Evolutionary conservation across 1,140 invertebrate species (phyloP), one percentile per base, ranked within the genome.

Genomic region (Danaus melanippus): DNA sequence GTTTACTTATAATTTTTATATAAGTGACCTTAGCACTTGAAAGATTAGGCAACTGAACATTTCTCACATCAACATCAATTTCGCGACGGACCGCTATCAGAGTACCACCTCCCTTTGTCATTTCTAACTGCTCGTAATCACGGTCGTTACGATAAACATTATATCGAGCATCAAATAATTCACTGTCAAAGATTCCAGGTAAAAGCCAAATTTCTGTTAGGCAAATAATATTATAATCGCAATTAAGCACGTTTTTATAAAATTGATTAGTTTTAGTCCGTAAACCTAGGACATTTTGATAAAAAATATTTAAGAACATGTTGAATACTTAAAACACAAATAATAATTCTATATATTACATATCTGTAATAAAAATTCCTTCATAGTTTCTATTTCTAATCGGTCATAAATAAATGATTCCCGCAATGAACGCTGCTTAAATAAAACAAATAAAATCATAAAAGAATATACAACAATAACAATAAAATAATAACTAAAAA

Each of bases 211-310:
- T 55, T 43, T 55, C 53, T 9, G 46, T 55, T 42, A 55, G 17
- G 40, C 45, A 47, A 21, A 55, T 47, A 40, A 55, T 42, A 8
- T 55, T 46, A 48, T 48, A 50, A 17, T 56, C 10, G 9, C n/a
- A 21, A 48, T 45, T 40, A 10, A 56, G 12, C 10, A 56, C 11
- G 9, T 50, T 56, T 39, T 9, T 21, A 49, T 49, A 56, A 44
- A 56, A 56, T 43, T 43, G 12, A 32, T 56, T 49, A 10, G 46
- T 56, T 32, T 56, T 56, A n/a, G 54, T 56, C 10, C 54, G 42
- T 45, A 56, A 50, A 32, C 47, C 54, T 11, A 47, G 54, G 11
- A 56, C 54, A 21, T 56, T 56, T 50, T 56, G 54, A 40, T 56
- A 56, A 44, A 48, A 56, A 45, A 49, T 44, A 45, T 49, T 42